Conservation (phyloP, 1,140 invertebrate species). For the Argopecten irradians region DNA sequence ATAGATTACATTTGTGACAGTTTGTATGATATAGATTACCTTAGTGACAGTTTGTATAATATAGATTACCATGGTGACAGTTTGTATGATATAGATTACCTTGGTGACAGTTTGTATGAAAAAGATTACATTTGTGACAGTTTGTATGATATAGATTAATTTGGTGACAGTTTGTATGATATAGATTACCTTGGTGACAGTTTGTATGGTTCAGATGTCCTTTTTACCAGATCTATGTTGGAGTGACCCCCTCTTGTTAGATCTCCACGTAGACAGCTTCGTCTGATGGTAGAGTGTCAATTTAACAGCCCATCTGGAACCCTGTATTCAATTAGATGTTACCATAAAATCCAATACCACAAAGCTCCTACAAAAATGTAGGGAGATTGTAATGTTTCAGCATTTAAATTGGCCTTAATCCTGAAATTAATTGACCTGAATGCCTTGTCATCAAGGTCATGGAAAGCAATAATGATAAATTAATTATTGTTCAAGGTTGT, state of each 20-base stretch:
- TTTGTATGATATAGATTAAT: neutral
- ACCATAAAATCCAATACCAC: neutral
- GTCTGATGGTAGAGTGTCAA: neutral
- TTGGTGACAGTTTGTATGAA: neutral
- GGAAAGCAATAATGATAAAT: neutral
- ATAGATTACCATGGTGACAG: neutral
- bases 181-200: neutral
- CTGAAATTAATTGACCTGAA: slow-evolving; percentile 22
- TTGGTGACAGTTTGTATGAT: neutral
- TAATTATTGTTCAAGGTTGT: slow-evolving; percentile 14
- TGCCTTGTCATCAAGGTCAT: slow-evolving; percentile 20
- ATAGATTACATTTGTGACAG: neutral
- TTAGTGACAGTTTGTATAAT: neutral
- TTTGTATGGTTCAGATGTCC: neutral
- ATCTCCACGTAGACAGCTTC: neutral
- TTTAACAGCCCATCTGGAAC: neutral
- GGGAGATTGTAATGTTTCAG: neutral
- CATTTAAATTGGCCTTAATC: slow-evolving; percentile 12
- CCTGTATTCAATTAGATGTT: neutral
- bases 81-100: neutral
- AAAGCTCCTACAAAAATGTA: neutral
- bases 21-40: neutral
- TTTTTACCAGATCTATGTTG: neutral
- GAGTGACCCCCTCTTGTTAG: neutral
- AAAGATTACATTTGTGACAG: neutral